phyloP scores from a whole-genome alignment of 2,888 invertebrate species.

The Molorchus minor region DNA sequence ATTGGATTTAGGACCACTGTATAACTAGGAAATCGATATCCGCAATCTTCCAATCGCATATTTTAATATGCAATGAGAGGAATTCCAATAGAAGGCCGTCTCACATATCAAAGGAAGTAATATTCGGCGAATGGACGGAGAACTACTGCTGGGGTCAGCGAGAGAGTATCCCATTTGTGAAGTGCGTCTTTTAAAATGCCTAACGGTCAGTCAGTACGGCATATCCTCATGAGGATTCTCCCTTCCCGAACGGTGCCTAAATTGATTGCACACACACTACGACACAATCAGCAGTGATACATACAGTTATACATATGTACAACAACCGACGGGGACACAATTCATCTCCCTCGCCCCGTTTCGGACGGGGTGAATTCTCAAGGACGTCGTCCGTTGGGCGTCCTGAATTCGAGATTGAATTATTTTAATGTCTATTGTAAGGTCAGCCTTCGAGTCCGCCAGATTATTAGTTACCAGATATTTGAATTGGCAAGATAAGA shows the following conservation, averaged over 20 bases:
- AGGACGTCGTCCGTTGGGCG: conserved; percentile 36
- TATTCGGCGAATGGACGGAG: conserved; percentile 59
- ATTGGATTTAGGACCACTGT: no score
- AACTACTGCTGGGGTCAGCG: conserved; percentile 51
- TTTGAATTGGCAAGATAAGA: no score
- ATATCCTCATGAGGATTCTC: conserved; percentile 58
- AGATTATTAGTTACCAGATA: no score
- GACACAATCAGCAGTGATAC: conserved; percentile 58
- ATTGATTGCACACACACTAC: conserved; percentile 63
- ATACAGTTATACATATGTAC: conserved; percentile 53
- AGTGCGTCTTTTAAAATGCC: conserved; percentile 61
- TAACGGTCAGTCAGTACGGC: conserved; percentile 55
- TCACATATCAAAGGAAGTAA: conserved; percentile 63
- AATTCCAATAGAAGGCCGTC: conserved; percentile 58
- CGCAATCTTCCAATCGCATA: conserved; percentile 16
- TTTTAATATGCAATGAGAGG: conserved; percentile 39
- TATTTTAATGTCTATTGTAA: conserved; percentile 11
- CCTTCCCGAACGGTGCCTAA: conserved; percentile 58
- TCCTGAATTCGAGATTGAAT: conserved; percentile 37
- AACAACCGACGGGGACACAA: conserved; percentile 5
- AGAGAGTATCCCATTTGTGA: conserved; percentile 60
- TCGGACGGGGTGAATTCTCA: conserved; percentile 36
- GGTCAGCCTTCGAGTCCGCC: no score
- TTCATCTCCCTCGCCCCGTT: conserved; percentile 35
- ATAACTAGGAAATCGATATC: conserved; percentile 13